Conservation (phyloP, 2,888 invertebrate species). For the Thymelicus sylvestris region DNA sequence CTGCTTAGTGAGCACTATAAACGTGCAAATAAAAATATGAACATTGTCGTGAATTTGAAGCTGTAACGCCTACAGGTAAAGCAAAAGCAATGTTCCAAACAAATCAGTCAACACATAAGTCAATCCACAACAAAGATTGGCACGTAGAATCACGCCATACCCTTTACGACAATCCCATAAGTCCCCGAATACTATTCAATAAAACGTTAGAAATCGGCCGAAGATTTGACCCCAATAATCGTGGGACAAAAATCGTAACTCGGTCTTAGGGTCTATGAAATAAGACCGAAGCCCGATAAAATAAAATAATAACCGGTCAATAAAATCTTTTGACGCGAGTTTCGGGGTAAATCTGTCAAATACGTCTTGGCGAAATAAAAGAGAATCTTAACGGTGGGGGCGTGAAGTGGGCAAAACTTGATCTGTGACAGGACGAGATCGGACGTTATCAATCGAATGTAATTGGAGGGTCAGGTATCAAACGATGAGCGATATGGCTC, state of each 20-base stretch:
- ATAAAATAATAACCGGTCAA: conserved; percentile 83
- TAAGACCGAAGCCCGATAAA: conserved; percentile 81
- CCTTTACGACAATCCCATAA: conserved; percentile 65
- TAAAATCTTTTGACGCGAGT: conserved; percentile 71
- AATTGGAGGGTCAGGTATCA: conserved; percentile 75
- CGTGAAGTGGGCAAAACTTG: conserved; percentile 77
- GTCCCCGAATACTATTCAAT: conserved; percentile 67
- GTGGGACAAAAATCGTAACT: conserved; percentile 76
- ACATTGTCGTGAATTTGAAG: background rate
- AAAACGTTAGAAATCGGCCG: conserved; percentile 68
- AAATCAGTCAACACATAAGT: conserved; percentile 21
- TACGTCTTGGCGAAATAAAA: conserved; percentile 63
- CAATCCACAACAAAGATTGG: conserved; percentile 42
- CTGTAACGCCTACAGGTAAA: conserved; percentile 23
- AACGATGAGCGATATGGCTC: conserved; percentile 63
- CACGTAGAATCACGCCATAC: conserved; percentile 55
- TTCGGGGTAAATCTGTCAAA: conserved; percentile 77
- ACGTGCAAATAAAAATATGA: background rate
- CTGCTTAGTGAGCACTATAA: too few relatives aligned
- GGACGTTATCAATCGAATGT: conserved; percentile 74
- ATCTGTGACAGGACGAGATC: conserved; percentile 70
- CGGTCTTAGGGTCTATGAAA: conserved; percentile 76
- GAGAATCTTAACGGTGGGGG: conserved; percentile 61
- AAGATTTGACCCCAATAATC: conserved; percentile 75
- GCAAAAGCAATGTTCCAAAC: conserved; percentile 30